phyloP scores from a whole-genome alignment of 2,888 invertebrate species.

The Harpalus rufipes region DNA sequence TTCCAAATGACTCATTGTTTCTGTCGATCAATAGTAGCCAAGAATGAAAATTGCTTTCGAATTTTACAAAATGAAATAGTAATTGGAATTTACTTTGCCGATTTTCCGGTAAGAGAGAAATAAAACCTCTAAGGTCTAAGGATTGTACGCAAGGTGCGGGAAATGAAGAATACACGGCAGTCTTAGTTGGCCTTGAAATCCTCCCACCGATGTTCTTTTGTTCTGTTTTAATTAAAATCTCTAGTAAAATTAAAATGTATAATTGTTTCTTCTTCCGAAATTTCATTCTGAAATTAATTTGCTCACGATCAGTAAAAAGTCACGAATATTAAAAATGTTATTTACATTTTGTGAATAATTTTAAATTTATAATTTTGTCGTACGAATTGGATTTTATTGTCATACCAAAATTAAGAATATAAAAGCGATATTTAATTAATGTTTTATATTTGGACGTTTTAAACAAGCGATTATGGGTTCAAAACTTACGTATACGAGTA shows the following conservation, averaged over 20 bases:
- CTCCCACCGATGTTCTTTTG: neutral
- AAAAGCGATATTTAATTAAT: neutral
- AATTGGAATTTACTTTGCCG: slow-evolving; percentile 29
- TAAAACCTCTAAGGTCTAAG: neutral
- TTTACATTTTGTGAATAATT: neutral
- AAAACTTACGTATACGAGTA: no score
- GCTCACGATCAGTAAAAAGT: slow-evolving; percentile 14
- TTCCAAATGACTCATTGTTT: neutral
- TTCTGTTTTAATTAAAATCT: slow-evolving; percentile 51
- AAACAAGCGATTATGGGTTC: no score
- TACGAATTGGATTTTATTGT: neutral
- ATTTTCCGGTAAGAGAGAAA: slow-evolving; percentile 15
- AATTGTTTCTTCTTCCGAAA: slow-evolving; percentile 41
- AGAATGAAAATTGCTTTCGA: slow-evolving; percentile 25
- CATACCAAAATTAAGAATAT: neutral
- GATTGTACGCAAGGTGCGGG: slow-evolving; percentile 13
- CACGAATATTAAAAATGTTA: neutral
- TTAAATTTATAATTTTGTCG: slow-evolving; percentile 2
- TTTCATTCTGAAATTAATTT: slow-evolving; percentile 24
- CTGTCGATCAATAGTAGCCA: slow-evolving; percentile 8
- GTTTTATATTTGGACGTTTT: no score
- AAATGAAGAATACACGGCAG: slow-evolving; percentile 28
- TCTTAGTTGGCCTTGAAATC: slow-evolving; percentile 7
- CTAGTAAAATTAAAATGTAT: slow-evolving; percentile 41
- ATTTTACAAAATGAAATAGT: slow-evolving; percentile 46